A percentile compares a stretch with the other conserved stretches of the same genome.
phyloP scores from a whole-genome alignment of 2,113 vertebrate species.

The Cottus gobio region DNA sequence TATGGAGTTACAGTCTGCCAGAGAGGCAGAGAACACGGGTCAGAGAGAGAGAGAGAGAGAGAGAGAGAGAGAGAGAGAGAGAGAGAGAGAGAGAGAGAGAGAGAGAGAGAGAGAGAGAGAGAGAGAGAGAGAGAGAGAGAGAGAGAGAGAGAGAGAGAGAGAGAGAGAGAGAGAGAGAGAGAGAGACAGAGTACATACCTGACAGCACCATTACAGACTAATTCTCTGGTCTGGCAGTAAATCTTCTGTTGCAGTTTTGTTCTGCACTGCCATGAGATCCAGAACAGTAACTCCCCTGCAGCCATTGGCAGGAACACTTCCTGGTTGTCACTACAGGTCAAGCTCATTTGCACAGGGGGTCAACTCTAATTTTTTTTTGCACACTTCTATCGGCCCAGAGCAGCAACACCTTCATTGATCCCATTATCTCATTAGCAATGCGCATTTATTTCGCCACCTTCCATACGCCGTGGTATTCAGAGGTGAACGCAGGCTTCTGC shows the following conservation, averaged over 20 bases:
- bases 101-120: constrained; percentile 30
- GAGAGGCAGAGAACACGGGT: constrained; percentile 38
- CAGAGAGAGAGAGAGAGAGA: constrained; percentile 28
- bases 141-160: constrained; percentile 24
- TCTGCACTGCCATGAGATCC: constrained; percentile 5
- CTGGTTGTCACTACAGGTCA: constrained; percentile 48
- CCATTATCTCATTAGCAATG: constrained; percentile 66
- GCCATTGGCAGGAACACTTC: constrained; percentile 33
- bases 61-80: constrained; percentile 28
- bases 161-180: constrained; percentile 29
- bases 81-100: constrained; percentile 29
- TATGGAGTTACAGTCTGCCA: constrained; percentile 66
- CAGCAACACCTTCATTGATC: constrained; percentile 50
- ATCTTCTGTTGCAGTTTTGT: constrained; percentile 36
- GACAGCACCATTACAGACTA: constrained; percentile 42
- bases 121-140: constrained; percentile 31
- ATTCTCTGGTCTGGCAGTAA: constrained; percentile 36
- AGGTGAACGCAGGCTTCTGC: constrained; percentile 57
- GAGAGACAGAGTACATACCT: constrained; percentile 35
- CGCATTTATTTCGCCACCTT: constrained; percentile 60
- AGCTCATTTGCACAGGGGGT: constrained; percentile 44
- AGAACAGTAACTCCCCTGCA: neutral
- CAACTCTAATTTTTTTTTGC: constrained; percentile 6
- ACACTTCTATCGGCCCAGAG: constrained; percentile 20
- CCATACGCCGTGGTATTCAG: constrained; percentile 46